These are phyloP conservation scores for Lithobates sylvaticus DNA, from an alignment of 2,797 vertebrate species.

Conservation along the genomic window DNA sequence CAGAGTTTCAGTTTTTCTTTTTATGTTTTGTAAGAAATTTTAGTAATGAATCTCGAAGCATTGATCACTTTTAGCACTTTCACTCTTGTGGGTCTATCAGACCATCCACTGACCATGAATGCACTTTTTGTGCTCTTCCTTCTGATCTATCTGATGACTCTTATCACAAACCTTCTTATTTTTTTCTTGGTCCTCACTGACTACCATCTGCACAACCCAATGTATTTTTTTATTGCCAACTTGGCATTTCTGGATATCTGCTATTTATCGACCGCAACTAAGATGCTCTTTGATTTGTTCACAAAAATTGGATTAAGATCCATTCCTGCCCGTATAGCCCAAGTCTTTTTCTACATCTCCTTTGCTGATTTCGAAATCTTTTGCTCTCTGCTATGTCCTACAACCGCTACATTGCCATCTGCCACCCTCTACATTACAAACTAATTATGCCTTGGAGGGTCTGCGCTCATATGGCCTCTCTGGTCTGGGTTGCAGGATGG, in stretches of 20 bases:
- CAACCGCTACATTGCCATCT: conserved; percentile 34
- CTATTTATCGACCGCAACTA: conserved; percentile 65
- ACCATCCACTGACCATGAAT: not conserved
- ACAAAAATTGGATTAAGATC: not conserved
- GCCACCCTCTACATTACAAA: too few species aligned
- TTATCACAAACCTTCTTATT: conserved; percentile 8
- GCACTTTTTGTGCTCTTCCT: not conserved
- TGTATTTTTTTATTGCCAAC: conserved; percentile 60
- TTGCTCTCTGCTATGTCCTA: conserved; percentile 47
- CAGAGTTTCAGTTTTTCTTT: too few species aligned
- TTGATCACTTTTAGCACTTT: too few species aligned
- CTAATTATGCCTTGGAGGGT: not conserved
- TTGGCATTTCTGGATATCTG: conserved; percentile 68
- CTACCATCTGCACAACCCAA: conserved; percentile 34
- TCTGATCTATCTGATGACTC: conserved; percentile 11
- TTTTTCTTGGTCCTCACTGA: not conserved
- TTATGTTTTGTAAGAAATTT: too few species aligned
- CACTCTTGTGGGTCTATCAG: not conserved
- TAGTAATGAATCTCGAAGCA: too few species aligned
- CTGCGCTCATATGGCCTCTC: not conserved
- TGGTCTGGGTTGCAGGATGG: not conserved
- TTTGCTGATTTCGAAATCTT: conserved; percentile 18
- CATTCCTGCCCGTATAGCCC: conserved; percentile 7
- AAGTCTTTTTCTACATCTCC: conserved; percentile 36
- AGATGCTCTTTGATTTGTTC: conserved; percentile 60